A percentile compares a stretch with the other conserved stretches of the same genome.
Evolutionary conservation across 2,888 invertebrate genomes (phyloP).

Genomic region (Dysmachus trigonus): DNA sequence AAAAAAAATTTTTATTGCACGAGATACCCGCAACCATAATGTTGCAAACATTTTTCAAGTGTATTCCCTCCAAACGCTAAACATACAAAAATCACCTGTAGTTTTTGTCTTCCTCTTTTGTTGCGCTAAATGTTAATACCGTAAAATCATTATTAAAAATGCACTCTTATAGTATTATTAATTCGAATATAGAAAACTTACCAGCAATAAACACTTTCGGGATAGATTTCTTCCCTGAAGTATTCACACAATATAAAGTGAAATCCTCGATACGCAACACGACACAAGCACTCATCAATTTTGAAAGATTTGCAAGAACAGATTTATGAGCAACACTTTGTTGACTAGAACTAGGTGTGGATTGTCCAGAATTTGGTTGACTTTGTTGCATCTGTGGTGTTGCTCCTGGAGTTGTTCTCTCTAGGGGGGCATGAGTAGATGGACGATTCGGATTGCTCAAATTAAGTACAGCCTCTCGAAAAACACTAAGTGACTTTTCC

Average conservation of each 20-base stretch:
- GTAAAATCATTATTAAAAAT: not conserved
- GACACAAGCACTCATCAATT: constrained; percentile 91
- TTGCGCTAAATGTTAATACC: constrained; percentile 63
- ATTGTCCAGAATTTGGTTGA: constrained; percentile 50
- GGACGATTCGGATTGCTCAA: constrained; percentile 72
- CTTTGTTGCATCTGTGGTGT: constrained; percentile 54
- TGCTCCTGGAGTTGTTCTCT: constrained; percentile 57
- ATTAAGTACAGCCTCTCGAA: constrained; percentile 80
- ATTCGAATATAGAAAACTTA: constrained; percentile 57
- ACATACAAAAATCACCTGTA: constrained; percentile 59
- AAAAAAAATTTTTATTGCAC: too few species aligned
- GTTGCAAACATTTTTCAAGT: not conserved
- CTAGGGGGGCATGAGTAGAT: constrained; percentile 62
- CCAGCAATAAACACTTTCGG: constrained; percentile 84
- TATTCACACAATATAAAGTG: constrained; percentile 84
- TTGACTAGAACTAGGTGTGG: constrained; percentile 49
- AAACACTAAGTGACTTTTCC: constrained; percentile 81
- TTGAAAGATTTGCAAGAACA: constrained; percentile 73
- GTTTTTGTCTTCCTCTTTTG: constrained; percentile 68
- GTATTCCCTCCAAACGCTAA: not conserved
- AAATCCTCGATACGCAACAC: constrained; percentile 92
- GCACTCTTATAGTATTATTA: not conserved
- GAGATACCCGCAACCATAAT: not conserved
- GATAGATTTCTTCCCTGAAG: constrained; percentile 75
- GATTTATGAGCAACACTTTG: constrained; percentile 22